These are phyloP conservation scores for Poliocrania exsul DNA, from an alignment of 2,797 vertebrate genomes.

Conservation along the genomic window DNA sequence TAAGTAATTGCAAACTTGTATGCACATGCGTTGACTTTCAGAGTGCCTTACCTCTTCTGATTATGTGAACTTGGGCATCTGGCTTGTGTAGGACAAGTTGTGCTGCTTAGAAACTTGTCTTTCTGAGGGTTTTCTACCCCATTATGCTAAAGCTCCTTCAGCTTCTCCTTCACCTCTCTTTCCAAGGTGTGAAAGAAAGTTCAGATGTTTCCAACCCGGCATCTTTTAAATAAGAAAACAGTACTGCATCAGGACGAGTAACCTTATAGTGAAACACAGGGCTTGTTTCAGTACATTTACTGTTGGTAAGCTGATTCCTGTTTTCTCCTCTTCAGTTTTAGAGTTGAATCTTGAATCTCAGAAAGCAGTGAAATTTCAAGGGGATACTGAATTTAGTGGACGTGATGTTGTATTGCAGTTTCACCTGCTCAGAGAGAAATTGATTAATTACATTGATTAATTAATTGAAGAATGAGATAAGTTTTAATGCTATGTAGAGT, in stretches of 20 bases:
- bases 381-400: neutral
- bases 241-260: constrained; percentile 26
- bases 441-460: neutral
- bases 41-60: neutral
- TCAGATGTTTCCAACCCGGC: neutral
- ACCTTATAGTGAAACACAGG: neutral
- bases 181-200: neutral
- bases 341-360: neutral
- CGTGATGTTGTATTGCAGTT: neutral
- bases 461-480: neutral
- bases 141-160: neutral
- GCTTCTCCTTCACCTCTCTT: neutral
- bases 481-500: neutral
- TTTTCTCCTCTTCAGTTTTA: neutral
- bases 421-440: neutral
- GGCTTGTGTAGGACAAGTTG: neutral
- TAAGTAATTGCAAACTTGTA: neutral
- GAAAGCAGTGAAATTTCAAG: neutral
- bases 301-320: neutral
- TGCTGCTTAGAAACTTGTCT: neutral
- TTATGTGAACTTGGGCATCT: neutral
- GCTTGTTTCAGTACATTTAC: neutral
- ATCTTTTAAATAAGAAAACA: constrained; percentile 37
- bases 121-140: neutral
- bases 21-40: neutral